Conservation (phyloP, 1,140 invertebrate species). For the Maniola jurtina region DNA sequence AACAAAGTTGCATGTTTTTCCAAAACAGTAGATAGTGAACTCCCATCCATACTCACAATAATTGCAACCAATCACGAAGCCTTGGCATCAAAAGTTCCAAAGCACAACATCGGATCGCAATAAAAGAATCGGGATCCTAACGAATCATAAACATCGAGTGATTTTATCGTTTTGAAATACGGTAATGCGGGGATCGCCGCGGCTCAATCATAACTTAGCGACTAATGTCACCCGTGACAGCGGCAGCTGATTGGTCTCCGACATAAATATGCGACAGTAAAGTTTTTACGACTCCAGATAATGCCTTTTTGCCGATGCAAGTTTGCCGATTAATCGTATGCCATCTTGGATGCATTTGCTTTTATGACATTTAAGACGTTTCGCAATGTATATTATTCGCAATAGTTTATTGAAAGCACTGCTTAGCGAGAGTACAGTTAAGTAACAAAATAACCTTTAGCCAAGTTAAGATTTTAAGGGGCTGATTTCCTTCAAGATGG, state of each 20-base stretch:
- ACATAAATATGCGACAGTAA: conserved; percentile 55
- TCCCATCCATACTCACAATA: conserved; percentile 6
- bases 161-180: conserved; percentile 59
- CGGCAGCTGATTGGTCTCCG: conserved; percentile 43
- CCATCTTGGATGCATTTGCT: conserved; percentile 11
- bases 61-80: conserved; percentile 11
- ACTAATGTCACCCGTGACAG: conserved; percentile 51
- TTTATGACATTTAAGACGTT: conserved; percentile 2
- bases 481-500: too few species aligned
- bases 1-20: background rate
- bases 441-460: too few species aligned
- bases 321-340: conserved; percentile 11
- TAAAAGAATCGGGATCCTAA: conserved; percentile 46
- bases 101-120: conserved; percentile 32
- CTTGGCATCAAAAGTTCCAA: background rate
- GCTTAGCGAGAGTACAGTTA: background rate
- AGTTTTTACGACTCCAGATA: conserved; percentile 43
- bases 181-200: conserved; percentile 51
- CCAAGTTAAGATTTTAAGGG: too few species aligned
- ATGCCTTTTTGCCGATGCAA: conserved; percentile 6
- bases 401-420: background rate
- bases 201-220: conserved; percentile 61
- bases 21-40: background rate
- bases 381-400: background rate
- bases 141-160: conserved; percentile 48